phyloP scores from a whole-genome alignment of 2,113 vertebrate species.

The Telmatochromis sp. region DNA sequence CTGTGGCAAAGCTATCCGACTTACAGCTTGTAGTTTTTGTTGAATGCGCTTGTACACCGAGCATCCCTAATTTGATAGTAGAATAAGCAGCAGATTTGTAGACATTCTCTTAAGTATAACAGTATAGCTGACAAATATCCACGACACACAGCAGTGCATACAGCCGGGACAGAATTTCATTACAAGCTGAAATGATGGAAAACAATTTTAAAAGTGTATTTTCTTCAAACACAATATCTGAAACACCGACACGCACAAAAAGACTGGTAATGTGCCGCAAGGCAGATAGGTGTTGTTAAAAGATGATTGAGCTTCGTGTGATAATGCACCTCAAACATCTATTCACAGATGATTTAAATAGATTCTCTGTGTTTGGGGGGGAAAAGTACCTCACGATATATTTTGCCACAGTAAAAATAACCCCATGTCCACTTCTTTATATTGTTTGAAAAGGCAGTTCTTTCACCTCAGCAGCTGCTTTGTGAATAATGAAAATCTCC shows the following conservation, averaged over 20 bases:
- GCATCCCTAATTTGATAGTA: not conserved
- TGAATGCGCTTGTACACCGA: not conserved
- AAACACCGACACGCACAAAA: not conserved
- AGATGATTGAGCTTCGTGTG: slow-evolving; percentile 5
- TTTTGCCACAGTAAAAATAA: not conserved
- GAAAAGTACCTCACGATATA: not conserved
- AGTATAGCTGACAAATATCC: not conserved
- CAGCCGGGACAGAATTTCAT: not conserved
- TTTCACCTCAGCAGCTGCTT: not conserved
- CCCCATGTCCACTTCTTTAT: not conserved
- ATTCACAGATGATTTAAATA: not conserved
- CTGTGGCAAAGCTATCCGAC: not conserved
- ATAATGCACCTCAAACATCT: slow-evolving; percentile 2
- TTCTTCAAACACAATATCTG: not conserved
- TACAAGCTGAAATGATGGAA: not conserved
- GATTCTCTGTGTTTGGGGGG: not conserved
- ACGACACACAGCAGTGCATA: not conserved
- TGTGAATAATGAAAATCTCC: slow-evolving; percentile 24
- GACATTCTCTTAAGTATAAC: not conserved
- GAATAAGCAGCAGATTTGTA: not conserved
- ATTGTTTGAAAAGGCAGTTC: not conserved
- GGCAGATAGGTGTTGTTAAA: not conserved
- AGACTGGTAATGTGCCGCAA: not conserved
- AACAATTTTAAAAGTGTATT: not conserved
- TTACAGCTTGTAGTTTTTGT: not conserved